Base-by-base conservation (phyloP, 2,888 invertebrate genomes). In the Caenorhabditis angaria region DNA sequence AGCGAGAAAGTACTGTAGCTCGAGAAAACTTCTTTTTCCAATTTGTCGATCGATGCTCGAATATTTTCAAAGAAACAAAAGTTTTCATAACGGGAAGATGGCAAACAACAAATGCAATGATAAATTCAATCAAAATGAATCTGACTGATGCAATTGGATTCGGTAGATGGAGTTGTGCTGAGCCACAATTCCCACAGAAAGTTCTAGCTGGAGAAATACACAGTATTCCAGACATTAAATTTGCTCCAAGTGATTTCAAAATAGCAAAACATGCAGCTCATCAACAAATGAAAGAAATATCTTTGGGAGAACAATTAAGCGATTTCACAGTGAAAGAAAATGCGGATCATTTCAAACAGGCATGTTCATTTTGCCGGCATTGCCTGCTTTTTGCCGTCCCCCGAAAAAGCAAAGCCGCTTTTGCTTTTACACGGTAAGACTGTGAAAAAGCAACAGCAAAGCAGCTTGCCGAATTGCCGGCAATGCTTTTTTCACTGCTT, bases 11-110 rank as follows among this genome's bases (percentile, higher is more conserved):
- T 3, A 83, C 83, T 2, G 70, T 70, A n/a, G 51, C 62, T 14
- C 62, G 83, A 29, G 83, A 83, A 61, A 72, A 78, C 4, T 83
- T 76, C 58, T 83, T 83, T 62, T 62, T 78, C 24, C 78, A 82
- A n/a, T 83, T 83, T 32, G 55, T 83, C 10, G 64, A 67, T 18
- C 53, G 35, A 18, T 64, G 70, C 1, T 54, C 64, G n/a, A 47
- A 70, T 8, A 60, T 68, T 5, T 68, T 80, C 48, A 22, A 61
- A 41, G 57, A 65, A 12, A 69, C 78, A 0, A 56, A 63, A 0
- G 65, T 81, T 18, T 82, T 80, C 53, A 66, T 80, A 2, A 82
- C 82, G 2, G 82, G 82, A 10, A 74, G 82, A 12, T 83, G 81
- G 70, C 75, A 82, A 29, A 82, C 83, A 29, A 78, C 67, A 20